Evolutionary conservation across 2,797 vertebrate genomes (phyloP).

Genomic region (Dryobates pubescens): DNA sequence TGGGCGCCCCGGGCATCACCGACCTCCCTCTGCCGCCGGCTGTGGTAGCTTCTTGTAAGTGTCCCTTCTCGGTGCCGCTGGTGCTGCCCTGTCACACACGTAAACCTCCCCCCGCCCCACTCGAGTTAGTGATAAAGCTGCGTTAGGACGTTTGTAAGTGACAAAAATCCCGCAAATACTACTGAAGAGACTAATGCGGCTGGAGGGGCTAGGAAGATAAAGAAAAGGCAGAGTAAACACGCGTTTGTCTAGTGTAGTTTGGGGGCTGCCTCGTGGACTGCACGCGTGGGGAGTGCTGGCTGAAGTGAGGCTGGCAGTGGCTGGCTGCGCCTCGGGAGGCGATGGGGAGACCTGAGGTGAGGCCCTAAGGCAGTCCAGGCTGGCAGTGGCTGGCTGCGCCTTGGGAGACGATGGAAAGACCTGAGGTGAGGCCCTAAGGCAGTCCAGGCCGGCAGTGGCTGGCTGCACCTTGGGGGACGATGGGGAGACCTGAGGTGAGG

Average conservation of each 20-base stretch:
- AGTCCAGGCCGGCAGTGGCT: accelerated
- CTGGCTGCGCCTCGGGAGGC: too few relatives aligned
- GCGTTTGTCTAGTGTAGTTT: accelerated
- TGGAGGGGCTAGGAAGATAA: not conserved
- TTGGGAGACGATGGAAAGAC: too few relatives aligned
- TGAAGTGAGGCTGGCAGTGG: too few relatives aligned
- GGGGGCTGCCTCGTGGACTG: accelerated
- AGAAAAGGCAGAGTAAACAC: too few relatives aligned
- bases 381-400: too few relatives aligned
- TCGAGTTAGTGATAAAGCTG: accelerated
- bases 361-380: accelerated
- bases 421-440: accelerated
- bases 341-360: accelerated
- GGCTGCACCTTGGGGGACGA: too few relatives aligned
- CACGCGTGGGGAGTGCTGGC: accelerated
- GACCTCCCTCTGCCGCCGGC: accelerated
- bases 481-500: accelerated
- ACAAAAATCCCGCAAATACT: accelerated
- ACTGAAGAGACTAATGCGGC: accelerated
- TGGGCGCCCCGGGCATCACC: not conserved
- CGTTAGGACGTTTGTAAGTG: accelerated
- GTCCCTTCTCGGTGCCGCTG: accelerated
- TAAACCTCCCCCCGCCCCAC: accelerated
- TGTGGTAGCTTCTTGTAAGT: accelerated
- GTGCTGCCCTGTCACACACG: not conserved